Conservation (phyloP, 2,888 invertebrate species). For the Glyphotaelius pellucidus region DNA sequence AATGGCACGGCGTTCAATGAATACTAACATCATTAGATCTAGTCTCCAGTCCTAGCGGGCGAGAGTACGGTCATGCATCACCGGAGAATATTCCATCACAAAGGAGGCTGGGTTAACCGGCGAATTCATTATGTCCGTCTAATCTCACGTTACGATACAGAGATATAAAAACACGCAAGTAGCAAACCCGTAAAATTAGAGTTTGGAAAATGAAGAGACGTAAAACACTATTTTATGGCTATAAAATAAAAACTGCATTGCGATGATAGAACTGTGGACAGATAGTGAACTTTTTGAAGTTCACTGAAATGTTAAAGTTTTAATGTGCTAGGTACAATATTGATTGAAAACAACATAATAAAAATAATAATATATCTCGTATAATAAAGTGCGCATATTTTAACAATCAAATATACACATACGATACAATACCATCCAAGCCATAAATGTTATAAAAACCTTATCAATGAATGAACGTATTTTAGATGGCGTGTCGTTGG, state of each 20-base stretch:
- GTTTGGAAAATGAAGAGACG: not conserved
- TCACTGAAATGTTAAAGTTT: too few relatives aligned
- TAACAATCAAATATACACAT: too few relatives aligned
- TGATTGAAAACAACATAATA: too few relatives aligned
- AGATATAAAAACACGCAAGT: not conserved
- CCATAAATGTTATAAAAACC: too few relatives aligned
- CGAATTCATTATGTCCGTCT: not conserved
- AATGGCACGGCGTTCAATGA: conserved; percentile 1
- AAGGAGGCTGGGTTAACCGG: not conserved
- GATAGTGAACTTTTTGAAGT: not conserved
- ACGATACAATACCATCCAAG: too few relatives aligned
- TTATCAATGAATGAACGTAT: too few relatives aligned
- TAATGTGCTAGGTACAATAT: too few relatives aligned
- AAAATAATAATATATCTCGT: not conserved
- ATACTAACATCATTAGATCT: conserved; percentile 7
- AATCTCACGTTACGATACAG: not conserved
- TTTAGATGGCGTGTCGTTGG: too few relatives aligned
- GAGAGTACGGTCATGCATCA: conserved; percentile 8
- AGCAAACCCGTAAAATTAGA: not conserved
- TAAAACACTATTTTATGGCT: not conserved
- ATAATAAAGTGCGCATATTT: too few relatives aligned
- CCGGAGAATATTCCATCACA: not conserved
- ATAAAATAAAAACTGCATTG: not conserved
- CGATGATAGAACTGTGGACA: not conserved
- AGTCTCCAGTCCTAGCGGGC: not conserved